These are phyloP conservation scores for Solenopsis invicta DNA, from an alignment of 1,140 invertebrate genomes.

Conservation along the genomic window DNA sequence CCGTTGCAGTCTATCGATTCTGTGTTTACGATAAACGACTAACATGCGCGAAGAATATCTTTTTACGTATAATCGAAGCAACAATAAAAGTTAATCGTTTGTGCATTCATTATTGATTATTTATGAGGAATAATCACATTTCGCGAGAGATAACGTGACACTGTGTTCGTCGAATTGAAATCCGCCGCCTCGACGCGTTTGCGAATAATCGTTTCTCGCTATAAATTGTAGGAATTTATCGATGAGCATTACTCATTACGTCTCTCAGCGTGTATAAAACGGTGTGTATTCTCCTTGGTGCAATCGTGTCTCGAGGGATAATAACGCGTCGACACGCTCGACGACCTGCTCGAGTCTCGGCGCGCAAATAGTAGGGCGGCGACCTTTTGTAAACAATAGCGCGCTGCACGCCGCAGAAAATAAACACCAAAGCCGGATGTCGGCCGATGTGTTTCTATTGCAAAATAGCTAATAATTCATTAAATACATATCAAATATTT, in stretches of 20 bases:
- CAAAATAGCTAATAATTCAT: not conserved
- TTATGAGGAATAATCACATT: not conserved
- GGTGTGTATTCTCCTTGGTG: not conserved
- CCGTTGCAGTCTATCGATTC: not conserved
- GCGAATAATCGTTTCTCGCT: slow-evolving; percentile 1
- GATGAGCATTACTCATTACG: not conserved
- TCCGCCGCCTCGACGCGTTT: not conserved
- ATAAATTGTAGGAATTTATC: not conserved
- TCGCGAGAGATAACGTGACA: slow-evolving; percentile 4
- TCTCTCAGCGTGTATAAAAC: not conserved
- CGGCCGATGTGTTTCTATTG: not conserved
- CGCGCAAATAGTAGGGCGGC: too few relatives aligned
- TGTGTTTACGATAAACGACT: not conserved
- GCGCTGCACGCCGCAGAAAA: not conserved
- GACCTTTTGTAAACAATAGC: not conserved
- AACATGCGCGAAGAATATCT: not conserved
- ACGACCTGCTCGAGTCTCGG: not conserved
- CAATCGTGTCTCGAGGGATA: not conserved
- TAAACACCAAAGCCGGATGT: not conserved
- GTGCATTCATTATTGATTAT: not conserved
- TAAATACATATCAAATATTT: not conserved
- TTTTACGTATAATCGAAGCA: not conserved
- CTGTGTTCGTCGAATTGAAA: not conserved
- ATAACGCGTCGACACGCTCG: slow-evolving; percentile 10
- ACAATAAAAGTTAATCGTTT: not conserved